These are phyloP conservation scores for Heteronetta atricapilla DNA, from an alignment of 2,113 vertebrate species.

Conservation along the genomic window DNA sequence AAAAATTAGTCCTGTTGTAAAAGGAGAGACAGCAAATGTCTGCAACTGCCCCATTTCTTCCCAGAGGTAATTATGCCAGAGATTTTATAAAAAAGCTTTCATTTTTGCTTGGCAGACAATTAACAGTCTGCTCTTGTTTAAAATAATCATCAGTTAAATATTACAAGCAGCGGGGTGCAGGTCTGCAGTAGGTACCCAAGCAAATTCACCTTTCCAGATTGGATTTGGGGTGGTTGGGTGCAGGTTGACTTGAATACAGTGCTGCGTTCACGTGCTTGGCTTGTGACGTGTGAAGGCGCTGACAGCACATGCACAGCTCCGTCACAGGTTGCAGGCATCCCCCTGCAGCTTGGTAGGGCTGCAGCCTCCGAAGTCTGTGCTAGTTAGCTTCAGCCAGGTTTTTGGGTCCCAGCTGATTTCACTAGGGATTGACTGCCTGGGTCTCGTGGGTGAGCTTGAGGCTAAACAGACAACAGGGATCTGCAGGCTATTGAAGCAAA, in stretches of 20 bases:
- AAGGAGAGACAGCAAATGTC: background rate
- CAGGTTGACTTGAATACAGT: background rate
- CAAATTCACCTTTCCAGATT: background rate
- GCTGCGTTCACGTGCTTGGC: background rate
- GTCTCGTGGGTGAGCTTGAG: background rate
- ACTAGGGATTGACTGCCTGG: background rate
- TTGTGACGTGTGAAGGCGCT: background rate
- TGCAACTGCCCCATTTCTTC: background rate
- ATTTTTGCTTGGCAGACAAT: background rate
- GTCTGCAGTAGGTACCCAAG: background rate
- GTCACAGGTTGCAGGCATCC: background rate
- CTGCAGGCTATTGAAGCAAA: background rate
- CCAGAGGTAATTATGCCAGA: background rate
- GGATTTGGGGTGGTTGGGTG: background rate
- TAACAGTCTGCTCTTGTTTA: background rate
- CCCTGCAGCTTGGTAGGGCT: background rate
- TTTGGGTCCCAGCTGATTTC: background rate
- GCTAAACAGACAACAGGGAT: background rate
- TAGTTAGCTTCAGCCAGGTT: background rate
- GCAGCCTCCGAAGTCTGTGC: accelerated
- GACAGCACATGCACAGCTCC: background rate
- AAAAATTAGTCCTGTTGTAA: background rate
- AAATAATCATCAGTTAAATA: background rate
- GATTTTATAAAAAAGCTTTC: background rate
- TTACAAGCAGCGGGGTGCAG: too few relatives aligned